Percentiles rank a stretch among this genome's conserved stretches.
These are phyloP conservation scores for Aphelenchoides fujianensis DNA, from an alignment of 1,140 invertebrate species.

Conservation along the genomic window DNA sequence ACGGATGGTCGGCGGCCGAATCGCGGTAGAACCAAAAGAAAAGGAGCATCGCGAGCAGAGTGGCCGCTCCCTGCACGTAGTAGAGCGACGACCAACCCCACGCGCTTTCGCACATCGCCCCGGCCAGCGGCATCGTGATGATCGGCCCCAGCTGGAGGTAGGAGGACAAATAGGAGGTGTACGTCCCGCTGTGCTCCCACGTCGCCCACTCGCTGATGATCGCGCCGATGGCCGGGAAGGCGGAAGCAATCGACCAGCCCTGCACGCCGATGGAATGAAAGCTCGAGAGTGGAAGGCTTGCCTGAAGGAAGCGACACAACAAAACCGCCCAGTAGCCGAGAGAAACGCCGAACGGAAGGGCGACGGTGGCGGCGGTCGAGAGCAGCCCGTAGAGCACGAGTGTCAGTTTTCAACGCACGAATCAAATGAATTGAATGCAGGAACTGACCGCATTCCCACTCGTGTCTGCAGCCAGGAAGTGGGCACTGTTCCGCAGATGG, in stretches of 20 bases:
- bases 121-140: slow-evolving; percentile 40
- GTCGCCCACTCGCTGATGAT: slow-evolving; percentile 23
- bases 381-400: too few relatives aligned
- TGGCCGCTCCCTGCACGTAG: slow-evolving; percentile 25
- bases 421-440: too few relatives aligned
- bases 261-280: too few relatives aligned
- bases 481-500: too few relatives aligned
- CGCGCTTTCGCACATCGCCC: slow-evolving; percentile 25
- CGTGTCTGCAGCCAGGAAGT: too few relatives aligned
- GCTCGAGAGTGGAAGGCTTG: too few relatives aligned
- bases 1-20: background rate
- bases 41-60: slow-evolving; percentile 29
- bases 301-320: too few relatives aligned
- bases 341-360: too few relatives aligned
- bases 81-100: slow-evolving; percentile 35
- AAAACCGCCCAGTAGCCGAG: too few relatives aligned
- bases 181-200: slow-evolving; percentile 5
- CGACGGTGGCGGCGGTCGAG: too few relatives aligned
- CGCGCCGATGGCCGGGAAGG: slow-evolving; percentile 16
- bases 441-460: too few relatives aligned
- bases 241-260: background rate
- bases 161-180: slow-evolving; percentile 7
- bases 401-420: too few relatives aligned
- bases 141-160: slow-evolving; percentile 25
- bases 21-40: slow-evolving; percentile 38